Percentiles rank a stretch among this genome's conserved stretches.
Conservation (phyloP, 2,797 vertebrate species). For the Threskiornis aethiopicus region DNA sequence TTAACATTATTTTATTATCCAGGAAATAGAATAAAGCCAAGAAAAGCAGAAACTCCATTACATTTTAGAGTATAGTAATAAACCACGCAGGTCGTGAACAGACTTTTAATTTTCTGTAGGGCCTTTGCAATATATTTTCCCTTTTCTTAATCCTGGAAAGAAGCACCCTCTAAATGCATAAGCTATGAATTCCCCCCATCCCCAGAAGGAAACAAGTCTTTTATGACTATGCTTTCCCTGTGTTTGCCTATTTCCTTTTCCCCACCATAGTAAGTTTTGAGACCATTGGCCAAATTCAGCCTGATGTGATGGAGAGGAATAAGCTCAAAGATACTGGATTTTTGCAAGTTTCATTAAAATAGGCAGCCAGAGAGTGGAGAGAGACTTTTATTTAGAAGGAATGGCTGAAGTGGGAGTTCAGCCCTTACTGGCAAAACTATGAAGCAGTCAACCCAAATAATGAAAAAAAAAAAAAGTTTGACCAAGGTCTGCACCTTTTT, state of each 20-base stretch:
- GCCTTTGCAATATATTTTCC: neutral
- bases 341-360: neutral
- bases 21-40: constrained; percentile 13
- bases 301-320: neutral
- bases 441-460: neutral
- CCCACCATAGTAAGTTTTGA: neutral
- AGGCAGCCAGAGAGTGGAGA: neutral
- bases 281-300: neutral
- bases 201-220: neutral
- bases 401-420: neutral
- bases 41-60: neutral
- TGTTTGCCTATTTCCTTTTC: neutral
- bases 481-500: neutral
- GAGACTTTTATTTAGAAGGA: neutral
- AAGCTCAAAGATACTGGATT: neutral
- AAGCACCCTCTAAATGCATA: neutral
- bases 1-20: neutral
- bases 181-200: neutral
- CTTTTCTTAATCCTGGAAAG: neutral
- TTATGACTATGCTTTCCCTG: neutral
- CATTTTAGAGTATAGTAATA: neutral
- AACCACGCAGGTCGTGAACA: neutral
- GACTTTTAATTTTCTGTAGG: neutral
- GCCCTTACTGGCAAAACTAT: neutral
- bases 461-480: neutral